Evolutionary conservation across 2,797 vertebrate species (phyloP), one percentile per base, ranked within the genome.

Genomic region (Platalea minor): DNA sequence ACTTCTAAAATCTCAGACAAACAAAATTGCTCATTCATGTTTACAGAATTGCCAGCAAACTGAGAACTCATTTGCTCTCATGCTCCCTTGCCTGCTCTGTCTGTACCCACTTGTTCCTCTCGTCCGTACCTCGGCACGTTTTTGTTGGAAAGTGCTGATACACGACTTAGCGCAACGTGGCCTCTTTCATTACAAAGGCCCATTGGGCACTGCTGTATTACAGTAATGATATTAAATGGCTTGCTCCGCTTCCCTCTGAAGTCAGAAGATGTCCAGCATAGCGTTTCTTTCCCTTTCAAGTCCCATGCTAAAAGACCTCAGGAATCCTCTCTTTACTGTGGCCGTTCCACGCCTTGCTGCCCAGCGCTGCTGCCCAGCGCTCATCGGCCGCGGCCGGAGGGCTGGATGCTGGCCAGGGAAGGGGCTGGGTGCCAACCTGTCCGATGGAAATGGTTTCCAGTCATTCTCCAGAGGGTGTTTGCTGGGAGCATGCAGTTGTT

Each of bases 401-500:
- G 90, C 50, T 23, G 91, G 39, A 74, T 48, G 50, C 80, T 79
- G 93, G 41, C 84, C 12, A 1, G 70, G 53, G 43, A 83, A 76
- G 51, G 72, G 82, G 92, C 76, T 8, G 67, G 45, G 37, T 54
- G 57, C 89, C 91, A 91, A 25, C 57, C 54, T 92, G 75, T 65
- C 93, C 75, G 77, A 61, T 76, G 91, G 91, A 91, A 93, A 92
- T 75, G 43, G 70, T 80, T 96, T 78, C 88, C 84, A 94, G 1
- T 72, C 57, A 80, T 78, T 85, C 86, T 95, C 91, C 76, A 76
- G 72, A 89, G 75, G 65, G 61, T 50, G 28, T 92, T 92, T 96
- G 75, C 84, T 88, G 64, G 65, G 61, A 93, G 72, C 61, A 59
- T 20, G 46, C 31, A 72, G 68, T 51, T 83, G 63, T 79, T 91